Percentiles rank a stretch among this genome's conserved stretches.
These are phyloP conservation scores for Rotaria magnacalcarata DNA, from an alignment of 2,888 invertebrate genomes.

Conservation along the genomic window DNA sequence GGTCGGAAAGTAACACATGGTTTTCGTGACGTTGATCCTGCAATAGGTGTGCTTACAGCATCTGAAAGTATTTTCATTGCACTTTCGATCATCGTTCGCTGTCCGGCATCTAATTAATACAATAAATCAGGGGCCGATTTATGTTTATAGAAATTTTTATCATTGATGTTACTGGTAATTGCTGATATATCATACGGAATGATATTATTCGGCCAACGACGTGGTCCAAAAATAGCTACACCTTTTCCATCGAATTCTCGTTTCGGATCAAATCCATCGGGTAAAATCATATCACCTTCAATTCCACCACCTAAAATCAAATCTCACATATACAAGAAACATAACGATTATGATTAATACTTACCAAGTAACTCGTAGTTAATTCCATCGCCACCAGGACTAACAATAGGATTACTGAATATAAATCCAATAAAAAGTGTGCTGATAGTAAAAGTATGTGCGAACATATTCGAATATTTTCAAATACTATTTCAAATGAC, in stretches of 20 bases:
- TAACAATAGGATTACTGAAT: not conserved
- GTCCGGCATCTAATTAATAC: constrained; percentile 40
- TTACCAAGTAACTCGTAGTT: not conserved
- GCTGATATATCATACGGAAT: constrained; percentile 50
- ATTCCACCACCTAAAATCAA: not conserved
- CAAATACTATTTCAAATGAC: not conserved
- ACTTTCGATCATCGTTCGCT: constrained; percentile 48
- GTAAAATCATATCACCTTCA: constrained; percentile 6
- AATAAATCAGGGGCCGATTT: not conserved
- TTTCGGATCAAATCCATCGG: not conserved
- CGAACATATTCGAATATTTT: not conserved
- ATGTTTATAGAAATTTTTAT: not conserved
- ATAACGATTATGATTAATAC: not conserved
- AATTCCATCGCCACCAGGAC: not conserved
- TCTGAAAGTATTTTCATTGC: constrained; percentile 52
- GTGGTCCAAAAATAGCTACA: not conserved
- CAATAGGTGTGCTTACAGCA: constrained; percentile 47
- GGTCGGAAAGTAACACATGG: constrained; percentile 68
- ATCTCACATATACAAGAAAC: not conserved
- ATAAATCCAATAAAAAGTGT: not conserved
- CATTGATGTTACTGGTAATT: constrained; percentile 32
- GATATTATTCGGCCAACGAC: constrained; percentile 50
- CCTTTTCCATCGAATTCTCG: not conserved
- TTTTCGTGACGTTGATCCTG: constrained; percentile 58
- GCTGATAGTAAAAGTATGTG: not conserved